Evolutionary conservation across 2,797 vertebrate genomes (phyloP).

Genomic region (Rhinella marina): DNA sequence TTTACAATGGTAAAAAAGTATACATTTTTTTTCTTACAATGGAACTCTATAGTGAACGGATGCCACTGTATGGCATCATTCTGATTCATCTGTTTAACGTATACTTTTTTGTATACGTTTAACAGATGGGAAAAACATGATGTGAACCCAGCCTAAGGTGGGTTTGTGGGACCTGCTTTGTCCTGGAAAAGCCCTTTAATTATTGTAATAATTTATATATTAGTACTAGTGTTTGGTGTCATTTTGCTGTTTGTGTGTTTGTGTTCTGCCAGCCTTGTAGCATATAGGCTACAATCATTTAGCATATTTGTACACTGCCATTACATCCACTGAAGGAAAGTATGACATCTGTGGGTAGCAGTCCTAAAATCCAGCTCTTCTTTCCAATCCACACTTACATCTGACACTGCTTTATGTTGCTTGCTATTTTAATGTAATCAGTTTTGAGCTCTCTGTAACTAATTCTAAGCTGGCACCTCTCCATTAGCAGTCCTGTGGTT

Average conservation of each 20-base stretch:
- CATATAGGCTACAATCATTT: not conserved
- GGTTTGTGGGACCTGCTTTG: too few relatives aligned
- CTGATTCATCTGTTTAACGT: too few relatives aligned
- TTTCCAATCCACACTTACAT: slow-evolving; percentile 14
- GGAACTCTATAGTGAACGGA: too few relatives aligned
- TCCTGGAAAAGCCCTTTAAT: too few relatives aligned
- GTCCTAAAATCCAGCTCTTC: not conserved
- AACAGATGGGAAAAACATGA: too few relatives aligned
- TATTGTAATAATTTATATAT: too few relatives aligned
- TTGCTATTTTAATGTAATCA: slow-evolving; percentile 24
- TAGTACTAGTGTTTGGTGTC: not conserved
- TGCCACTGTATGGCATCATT: too few relatives aligned
- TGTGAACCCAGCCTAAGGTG: too few relatives aligned
- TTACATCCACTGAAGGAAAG: not conserved
- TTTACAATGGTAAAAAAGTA: too few relatives aligned
- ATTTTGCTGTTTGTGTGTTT: not conserved
- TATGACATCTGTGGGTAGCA: not conserved
- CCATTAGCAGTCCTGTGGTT: slow-evolving; percentile 50
- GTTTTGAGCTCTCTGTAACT: slow-evolving; percentile 37
- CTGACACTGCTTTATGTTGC: slow-evolving; percentile 36
- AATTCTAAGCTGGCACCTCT: slow-evolving; percentile 41
- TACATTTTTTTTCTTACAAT: too few relatives aligned
- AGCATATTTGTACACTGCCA: not conserved
- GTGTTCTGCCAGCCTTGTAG: too few relatives aligned
- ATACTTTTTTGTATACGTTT: too few relatives aligned